Conservation (phyloP, 2,888 invertebrate genomes). For the Sipha maydis region DNA sequence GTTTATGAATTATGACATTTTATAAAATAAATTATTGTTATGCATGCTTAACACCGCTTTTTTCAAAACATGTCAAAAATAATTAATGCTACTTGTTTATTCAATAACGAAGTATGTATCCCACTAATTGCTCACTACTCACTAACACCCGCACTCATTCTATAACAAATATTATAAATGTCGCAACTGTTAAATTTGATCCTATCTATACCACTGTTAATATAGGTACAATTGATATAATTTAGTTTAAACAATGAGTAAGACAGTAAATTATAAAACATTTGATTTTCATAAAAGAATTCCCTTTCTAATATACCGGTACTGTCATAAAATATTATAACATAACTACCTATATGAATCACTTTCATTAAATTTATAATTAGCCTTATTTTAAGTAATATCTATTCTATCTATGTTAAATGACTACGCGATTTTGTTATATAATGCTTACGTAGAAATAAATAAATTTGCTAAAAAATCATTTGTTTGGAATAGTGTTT, state of each 20-base stretch:
- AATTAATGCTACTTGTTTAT: not conserved
- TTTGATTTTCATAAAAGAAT: not conserved
- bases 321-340: not conserved
- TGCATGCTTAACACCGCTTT: not conserved
- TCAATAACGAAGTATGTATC: not conserved
- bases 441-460: not conserved
- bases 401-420: not conserved
- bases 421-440: not conserved
- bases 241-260: not conserved
- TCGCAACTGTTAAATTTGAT: not conserved
- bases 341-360: not conserved
- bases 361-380: slow-evolving; percentile 13
- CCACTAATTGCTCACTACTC: not conserved
- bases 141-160: not conserved
- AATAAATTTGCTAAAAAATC: not conserved
- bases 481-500: not conserved
- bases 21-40: not conserved
- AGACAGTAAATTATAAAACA: not conserved
- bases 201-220: not conserved
- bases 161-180: not conserved
- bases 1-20: not conserved
- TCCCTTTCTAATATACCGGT: not conserved
- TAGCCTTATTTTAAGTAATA: not conserved
- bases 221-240: not conserved
- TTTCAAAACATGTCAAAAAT: not conserved